phyloP scores from a whole-genome alignment of 2,888 invertebrate genomes.

The Amblyjoppa proteus region DNA sequence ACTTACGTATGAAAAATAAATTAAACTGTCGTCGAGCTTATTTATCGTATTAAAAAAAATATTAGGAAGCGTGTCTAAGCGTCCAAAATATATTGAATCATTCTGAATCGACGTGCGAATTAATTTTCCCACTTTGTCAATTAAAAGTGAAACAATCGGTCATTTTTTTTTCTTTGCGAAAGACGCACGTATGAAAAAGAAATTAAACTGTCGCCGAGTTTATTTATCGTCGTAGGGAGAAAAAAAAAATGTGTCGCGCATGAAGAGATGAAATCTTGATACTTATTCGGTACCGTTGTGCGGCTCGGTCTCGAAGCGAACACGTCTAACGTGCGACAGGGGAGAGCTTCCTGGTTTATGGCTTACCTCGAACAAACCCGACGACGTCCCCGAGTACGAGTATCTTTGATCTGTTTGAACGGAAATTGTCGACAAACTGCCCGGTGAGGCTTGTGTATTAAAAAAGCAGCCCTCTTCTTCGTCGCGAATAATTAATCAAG shows the following conservation, averaged over 20 bases:
- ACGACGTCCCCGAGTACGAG: constrained; percentile 48
- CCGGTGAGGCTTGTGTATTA: constrained; percentile 17
- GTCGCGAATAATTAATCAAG: not conserved
- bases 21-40: constrained; percentile 61
- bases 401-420: constrained; percentile 62
- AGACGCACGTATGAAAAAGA: not conserved
- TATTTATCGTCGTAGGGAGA: constrained; percentile 57
- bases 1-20: constrained; percentile 2
- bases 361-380: constrained; percentile 19
- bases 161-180: too few relatives aligned
- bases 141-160: too few relatives aligned
- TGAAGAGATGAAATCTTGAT: constrained; percentile 63
- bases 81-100: too few relatives aligned
- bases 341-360: constrained; percentile 59
- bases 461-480: constrained; percentile 27
- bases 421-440: constrained; percentile 41
- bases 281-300: constrained; percentile 49
- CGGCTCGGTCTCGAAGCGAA: constrained; percentile 34
- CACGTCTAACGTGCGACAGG: constrained; percentile 31
- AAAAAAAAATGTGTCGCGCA: constrained; percentile 34
- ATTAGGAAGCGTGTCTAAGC: not conserved
- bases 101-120: too few relatives aligned
- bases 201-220: constrained; percentile 61
- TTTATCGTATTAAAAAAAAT: constrained; percentile 50
- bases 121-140: too few relatives aligned